A percentile compares a stretch with the other conserved stretches of the same genome.
Conservation (phyloP, 1,140 invertebrate species). For the Brachionus manjavacas region DNA sequence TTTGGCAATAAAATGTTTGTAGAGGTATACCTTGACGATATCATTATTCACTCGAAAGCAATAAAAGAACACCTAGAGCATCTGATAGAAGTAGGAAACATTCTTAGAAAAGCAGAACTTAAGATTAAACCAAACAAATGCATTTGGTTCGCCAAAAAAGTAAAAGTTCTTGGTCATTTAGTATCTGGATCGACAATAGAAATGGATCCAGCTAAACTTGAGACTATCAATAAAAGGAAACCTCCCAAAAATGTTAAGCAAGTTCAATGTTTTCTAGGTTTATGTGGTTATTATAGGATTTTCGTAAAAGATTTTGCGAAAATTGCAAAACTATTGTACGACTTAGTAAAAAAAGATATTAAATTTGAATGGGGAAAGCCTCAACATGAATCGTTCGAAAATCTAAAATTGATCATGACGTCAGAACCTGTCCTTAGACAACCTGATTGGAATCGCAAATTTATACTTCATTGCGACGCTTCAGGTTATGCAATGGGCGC, state of each 20-base stretch:
- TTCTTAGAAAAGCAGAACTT: constrained; percentile 44
- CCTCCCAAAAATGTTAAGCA: constrained; percentile 49
- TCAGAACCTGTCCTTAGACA: constrained; percentile 45
- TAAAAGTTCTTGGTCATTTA: constrained; percentile 44
- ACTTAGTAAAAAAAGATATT: constrained; percentile 54
- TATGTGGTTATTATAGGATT: constrained; percentile 54
- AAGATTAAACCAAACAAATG: constrained; percentile 24
- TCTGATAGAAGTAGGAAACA: constrained; percentile 42
- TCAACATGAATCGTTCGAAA: constrained; percentile 44
- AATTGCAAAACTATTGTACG: constrained; percentile 50
- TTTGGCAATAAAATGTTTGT: neutral
- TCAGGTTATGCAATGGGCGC: constrained; percentile 42
- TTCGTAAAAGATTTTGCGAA: constrained; percentile 54
- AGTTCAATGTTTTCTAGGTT: constrained; percentile 57
- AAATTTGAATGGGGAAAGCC: constrained; percentile 45
- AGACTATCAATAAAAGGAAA: constrained; percentile 44
- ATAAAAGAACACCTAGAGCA: neutral
- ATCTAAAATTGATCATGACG: constrained; percentile 44
- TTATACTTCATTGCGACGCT: constrained; percentile 46
- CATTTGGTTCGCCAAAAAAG: constrained; percentile 44
- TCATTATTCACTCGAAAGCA: neutral
- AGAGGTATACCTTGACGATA: constrained; percentile 40
- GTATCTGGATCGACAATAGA: constrained; percentile 42
- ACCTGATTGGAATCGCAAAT: constrained; percentile 45
- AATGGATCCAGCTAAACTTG: constrained; percentile 45